These are phyloP conservation scores for Sipunculus nudus DNA, from an alignment of 2,888 invertebrate genomes.

Conservation along the genomic window DNA sequence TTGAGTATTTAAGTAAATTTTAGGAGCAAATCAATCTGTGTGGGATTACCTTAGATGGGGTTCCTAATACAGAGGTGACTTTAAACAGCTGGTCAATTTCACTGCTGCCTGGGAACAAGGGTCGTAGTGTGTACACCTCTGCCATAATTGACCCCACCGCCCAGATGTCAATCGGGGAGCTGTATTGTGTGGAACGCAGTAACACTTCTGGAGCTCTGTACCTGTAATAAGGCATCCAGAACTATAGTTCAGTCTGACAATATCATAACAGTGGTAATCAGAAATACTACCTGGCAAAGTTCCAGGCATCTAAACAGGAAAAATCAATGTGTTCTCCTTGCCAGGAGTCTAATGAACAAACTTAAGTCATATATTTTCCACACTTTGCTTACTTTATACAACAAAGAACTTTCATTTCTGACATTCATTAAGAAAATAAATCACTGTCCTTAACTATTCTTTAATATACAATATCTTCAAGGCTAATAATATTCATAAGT, in stretches of 20 bases:
- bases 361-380: no score
- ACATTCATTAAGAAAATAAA: no score
- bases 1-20: no score
- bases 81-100: conserved; percentile 97
- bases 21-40: no score
- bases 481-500: no score
- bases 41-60: conserved; percentile 80
- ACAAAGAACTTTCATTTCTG: no score
- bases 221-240: conserved; percentile 70
- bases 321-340: neutral
- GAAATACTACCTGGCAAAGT: neutral
- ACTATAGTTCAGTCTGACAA: no score
- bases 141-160: conserved; percentile 98
- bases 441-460: no score
- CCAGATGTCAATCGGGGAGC: conserved; percentile 97
- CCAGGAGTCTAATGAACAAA: no score
- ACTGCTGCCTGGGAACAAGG: conserved; percentile 94
- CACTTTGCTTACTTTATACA: no score
- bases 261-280: conserved; percentile 14
- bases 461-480: no score
- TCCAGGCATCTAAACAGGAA: neutral
- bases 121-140: conserved; percentile 93
- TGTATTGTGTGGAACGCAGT: conserved; percentile 93
- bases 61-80: conserved; percentile 91
- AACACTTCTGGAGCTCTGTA: conserved; percentile 94